phyloP scores from a whole-genome alignment of 2,888 invertebrate species.

The Amblyjoppa proteus region DNA sequence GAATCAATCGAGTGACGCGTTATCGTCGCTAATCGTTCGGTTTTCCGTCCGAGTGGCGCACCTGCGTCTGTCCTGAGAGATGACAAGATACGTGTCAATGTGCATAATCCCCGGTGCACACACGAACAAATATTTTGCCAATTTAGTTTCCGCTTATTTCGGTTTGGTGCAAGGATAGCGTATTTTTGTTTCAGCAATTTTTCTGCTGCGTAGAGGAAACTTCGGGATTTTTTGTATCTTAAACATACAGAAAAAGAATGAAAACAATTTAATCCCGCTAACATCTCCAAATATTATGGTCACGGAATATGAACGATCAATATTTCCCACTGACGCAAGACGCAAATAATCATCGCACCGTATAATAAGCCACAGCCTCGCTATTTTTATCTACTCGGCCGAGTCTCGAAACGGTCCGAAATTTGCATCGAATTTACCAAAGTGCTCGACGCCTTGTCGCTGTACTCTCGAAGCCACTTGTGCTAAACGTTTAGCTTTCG shows the following conservation, averaged over 20 bases:
- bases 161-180: not conserved
- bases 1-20: constrained; percentile 17
- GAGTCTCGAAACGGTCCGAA: constrained; percentile 22
- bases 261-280: not conserved
- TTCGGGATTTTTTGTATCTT: no score
- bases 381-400: constrained; percentile 45
- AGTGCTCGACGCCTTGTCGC: not conserved
- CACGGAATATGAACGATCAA: constrained; percentile 18
- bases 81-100: constrained; percentile 36
- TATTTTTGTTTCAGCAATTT: not conserved
- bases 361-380: constrained; percentile 7
- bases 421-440: constrained; percentile 44
- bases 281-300: not conserved
- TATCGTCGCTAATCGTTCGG: constrained; percentile 3
- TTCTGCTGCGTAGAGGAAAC: not conserved
- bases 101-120: constrained; percentile 20
- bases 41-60: not conserved
- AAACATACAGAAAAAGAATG: no score
- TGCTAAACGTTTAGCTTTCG: constrained; percentile 35
- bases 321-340: constrained; percentile 25
- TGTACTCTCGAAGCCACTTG: not conserved
- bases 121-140: not conserved
- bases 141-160: constrained; percentile 2
- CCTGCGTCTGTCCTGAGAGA: constrained; percentile 9
- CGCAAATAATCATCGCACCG: constrained; percentile 39